Evolutionary conservation across 2,113 vertebrate genomes (phyloP).

Genomic region (Bos taurus): DNA sequence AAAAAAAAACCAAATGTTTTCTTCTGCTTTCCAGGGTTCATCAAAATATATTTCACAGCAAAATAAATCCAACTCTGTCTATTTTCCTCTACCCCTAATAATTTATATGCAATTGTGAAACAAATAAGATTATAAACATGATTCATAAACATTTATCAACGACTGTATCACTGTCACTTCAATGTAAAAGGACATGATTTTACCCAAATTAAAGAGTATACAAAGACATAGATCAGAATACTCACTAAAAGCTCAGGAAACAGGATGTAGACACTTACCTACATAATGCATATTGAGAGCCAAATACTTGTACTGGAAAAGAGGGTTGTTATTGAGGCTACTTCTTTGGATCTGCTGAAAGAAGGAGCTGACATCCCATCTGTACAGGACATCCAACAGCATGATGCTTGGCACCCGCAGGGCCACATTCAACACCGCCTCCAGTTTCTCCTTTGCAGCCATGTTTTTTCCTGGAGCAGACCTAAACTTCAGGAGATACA

Average conservation of each 20-base stretch:
- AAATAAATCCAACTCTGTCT: conserved; percentile 20
- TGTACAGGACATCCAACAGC: conserved; percentile 96
- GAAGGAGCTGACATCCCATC: conserved; percentile 99
- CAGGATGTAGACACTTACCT: conserved; percentile 83
- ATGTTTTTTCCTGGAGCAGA: conserved; percentile 80
- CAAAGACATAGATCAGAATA: background rate
- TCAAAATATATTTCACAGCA: background rate
- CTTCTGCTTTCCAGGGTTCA: background rate
- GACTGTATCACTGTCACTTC: background rate
- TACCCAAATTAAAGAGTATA: background rate
- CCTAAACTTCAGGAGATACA: conserved; percentile 75
- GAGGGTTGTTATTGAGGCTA: conserved; percentile 95
- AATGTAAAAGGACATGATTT: background rate
- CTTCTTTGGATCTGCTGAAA: conserved; percentile 99
- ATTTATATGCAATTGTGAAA: background rate
- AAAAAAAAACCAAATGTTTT: background rate
- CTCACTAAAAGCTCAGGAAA: conserved; percentile 4
- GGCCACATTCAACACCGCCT: conserved; percentile 97
- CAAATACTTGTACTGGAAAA: conserved; percentile 99
- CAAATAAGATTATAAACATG: background rate
- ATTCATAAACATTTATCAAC: background rate
- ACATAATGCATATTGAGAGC: conserved; percentile 99
- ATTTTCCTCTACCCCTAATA: background rate
- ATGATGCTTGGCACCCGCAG: conserved; percentile 98
- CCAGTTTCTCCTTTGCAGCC: conserved; percentile 94